Conservation (phyloP, 1,140 invertebrate genomes). For the Trachymyrmex cornetzi region DNA sequence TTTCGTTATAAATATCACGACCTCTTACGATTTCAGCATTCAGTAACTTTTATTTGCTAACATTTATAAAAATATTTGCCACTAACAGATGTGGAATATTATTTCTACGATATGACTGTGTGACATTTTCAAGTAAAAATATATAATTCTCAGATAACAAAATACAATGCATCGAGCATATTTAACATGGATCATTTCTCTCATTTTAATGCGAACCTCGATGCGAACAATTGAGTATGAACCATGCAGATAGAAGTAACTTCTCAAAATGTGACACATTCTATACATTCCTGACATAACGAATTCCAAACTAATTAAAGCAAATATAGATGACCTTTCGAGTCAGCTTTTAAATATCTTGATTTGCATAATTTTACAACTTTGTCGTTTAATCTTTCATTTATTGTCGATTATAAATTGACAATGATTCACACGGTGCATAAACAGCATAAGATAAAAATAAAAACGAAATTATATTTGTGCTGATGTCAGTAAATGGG, state of each 20-base stretch:
- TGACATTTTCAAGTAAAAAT: background rate
- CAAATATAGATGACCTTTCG: background rate
- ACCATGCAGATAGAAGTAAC: background rate
- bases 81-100: background rate
- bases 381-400: background rate
- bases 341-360: slow-evolving; percentile 4
- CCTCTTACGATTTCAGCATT: background rate
- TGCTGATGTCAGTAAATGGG: background rate
- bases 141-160: background rate
- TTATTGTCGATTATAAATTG: background rate
- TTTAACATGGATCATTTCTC: background rate
- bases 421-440: background rate
- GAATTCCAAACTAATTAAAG: slow-evolving; percentile 64
- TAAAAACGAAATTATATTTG: background rate
- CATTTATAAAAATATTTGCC: slow-evolving; percentile 16
- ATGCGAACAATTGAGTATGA: background rate
- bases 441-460: background rate
- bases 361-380: background rate
- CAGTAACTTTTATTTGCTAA: slow-evolving; percentile 19
- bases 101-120: background rate
- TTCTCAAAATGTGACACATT: slow-evolving; percentile 52
- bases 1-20: slow-evolving; percentile 24
- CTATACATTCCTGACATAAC: slow-evolving; percentile 56
- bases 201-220: background rate
- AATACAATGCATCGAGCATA: background rate